phyloP scores from a whole-genome alignment of 2,888 invertebrate genomes.

The Thymelicus acteon region DNA sequence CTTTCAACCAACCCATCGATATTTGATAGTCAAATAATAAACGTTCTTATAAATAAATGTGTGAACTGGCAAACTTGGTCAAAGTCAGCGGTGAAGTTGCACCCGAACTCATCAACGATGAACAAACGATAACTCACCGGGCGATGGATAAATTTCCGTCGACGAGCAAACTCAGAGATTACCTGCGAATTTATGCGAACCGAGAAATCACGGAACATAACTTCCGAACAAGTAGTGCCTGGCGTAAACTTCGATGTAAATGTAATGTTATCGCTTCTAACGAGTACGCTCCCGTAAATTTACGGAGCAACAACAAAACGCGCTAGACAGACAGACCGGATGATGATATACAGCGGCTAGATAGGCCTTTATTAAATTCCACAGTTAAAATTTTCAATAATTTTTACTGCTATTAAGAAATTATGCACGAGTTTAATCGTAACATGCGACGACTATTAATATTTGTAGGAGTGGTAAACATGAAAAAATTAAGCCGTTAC shows the following conservation, averaged over 20 bases:
- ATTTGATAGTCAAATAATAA: background rate
- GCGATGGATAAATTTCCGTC: conserved; percentile 16
- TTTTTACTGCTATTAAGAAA: too few species aligned
- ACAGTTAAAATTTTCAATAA: too few species aligned
- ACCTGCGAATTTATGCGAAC: conserved; percentile 20
- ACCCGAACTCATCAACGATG: conserved; percentile 4
- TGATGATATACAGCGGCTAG: background rate
- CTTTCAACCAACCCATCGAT: background rate
- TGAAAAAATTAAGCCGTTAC: too few species aligned
- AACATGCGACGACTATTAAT: too few species aligned
- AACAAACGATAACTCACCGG: conserved; percentile 5
- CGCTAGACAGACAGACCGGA: conserved; percentile 5
- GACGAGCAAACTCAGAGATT: conserved; percentile 9
- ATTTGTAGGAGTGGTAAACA: too few species aligned
- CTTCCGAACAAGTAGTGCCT: background rate
- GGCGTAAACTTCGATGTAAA: conserved; percentile 2
- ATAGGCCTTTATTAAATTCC: background rate
- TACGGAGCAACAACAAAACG: conserved; percentile 13
- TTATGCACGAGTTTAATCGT: too few species aligned
- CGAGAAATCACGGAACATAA: conserved; percentile 17
- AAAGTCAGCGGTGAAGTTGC: background rate
- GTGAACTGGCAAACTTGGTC: background rate
- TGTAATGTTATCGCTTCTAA: conserved; percentile 9
- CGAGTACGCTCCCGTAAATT: conserved; percentile 13
- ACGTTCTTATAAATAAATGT: background rate